These are phyloP conservation scores for Montipora capricornis DNA, from an alignment of 64 coral and sea anemone species.

Conservation along the genomic window DNA sequence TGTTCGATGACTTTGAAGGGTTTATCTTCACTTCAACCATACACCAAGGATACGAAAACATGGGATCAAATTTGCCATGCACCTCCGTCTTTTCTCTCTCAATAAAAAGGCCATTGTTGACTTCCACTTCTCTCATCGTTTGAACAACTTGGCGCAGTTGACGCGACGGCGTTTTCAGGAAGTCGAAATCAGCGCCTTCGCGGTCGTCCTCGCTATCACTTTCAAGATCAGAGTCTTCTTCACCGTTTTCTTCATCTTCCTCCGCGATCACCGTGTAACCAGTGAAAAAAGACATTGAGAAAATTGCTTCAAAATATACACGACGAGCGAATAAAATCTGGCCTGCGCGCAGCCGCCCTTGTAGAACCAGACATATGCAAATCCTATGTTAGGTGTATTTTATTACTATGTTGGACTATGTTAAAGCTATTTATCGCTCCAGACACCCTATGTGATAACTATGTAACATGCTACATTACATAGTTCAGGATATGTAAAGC, in stretches of 20 bases:
- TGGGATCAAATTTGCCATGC: background rate
- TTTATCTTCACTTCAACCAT: background rate
- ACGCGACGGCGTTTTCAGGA: background rate
- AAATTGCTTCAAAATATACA: too few relatives aligned
- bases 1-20: background rate
- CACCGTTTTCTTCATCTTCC: background rate
- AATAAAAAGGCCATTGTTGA: background rate
- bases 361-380: too few relatives aligned
- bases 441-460: too few relatives aligned
- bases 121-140: background rate
- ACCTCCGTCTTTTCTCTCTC: background rate
- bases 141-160: slow-evolving; percentile 8
- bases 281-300: background rate
- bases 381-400: too few relatives aligned
- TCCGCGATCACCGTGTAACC: background rate
- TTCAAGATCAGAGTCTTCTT: slow-evolving; percentile 7
- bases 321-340: too few relatives aligned
- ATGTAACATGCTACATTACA: too few relatives aligned
- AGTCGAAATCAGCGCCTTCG: slow-evolving; percentile 27
- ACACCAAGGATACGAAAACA: slow-evolving; percentile 14
- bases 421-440: too few relatives aligned
- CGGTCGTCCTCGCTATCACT: slow-evolving; percentile 7
- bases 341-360: too few relatives aligned
- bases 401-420: too few relatives aligned
- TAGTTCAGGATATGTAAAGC: too few relatives aligned